phyloP scores from a whole-genome alignment of 2,888 invertebrate species.

The Sycophila texana region DNA sequence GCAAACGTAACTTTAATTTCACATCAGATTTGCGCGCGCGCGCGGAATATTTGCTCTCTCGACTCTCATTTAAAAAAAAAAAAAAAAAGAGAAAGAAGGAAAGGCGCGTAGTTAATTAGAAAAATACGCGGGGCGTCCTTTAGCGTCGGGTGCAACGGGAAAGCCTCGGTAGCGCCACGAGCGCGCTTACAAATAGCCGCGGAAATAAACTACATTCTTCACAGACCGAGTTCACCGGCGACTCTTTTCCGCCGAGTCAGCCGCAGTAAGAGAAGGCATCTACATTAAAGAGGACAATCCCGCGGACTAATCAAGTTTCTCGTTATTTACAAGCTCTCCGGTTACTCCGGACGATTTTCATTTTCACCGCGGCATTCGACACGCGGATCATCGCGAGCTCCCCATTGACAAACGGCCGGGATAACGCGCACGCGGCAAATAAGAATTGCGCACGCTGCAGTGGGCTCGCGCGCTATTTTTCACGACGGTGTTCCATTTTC shows the following conservation, averaged over 20 bases:
- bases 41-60: not conserved
- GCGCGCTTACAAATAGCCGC: not conserved
- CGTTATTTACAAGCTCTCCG: conserved; percentile 10
- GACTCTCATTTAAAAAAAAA: not conserved
- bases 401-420: not conserved
- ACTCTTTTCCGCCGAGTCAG: not conserved
- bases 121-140: conserved; percentile 2
- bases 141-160: not conserved
- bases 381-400: not conserved
- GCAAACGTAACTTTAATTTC: not conserved
- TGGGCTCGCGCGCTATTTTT: not conserved
- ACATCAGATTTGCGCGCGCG: not conserved
- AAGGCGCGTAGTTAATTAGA: conserved; percentile 21
- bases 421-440: not conserved
- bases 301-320: conserved; percentile 23
- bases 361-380: not conserved
- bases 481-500: not conserved
- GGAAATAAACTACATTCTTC: conserved; percentile 27
- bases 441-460: not conserved
- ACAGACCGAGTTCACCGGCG: not conserved
- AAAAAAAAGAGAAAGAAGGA: not conserved
- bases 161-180: not conserved
- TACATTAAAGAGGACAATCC: conserved; percentile 10
- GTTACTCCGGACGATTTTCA: conserved; percentile 17
- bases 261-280: not conserved